Base-by-base conservation (phyloP, 1,140 invertebrate species). In the Calliphora vicina region DNA sequence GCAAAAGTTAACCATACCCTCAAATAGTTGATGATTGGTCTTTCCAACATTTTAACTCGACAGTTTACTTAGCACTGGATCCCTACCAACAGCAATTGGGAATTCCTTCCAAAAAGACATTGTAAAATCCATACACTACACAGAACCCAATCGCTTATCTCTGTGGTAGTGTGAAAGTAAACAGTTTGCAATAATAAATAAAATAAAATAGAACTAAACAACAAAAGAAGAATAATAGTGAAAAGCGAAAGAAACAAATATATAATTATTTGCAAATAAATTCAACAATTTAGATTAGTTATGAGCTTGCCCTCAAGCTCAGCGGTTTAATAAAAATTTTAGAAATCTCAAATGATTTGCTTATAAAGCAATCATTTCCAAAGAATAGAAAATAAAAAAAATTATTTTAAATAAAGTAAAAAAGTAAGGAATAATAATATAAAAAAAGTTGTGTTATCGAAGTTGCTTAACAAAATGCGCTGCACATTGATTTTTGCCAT, bases 231-330 rank as follows among this genome's bases (percentile, higher is more conserved):
- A 50, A 50, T 12, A n/a, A 50, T n/a, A 50, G 3, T 35, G 10
- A 5, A 35, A 35, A 35, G 35, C 35, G 35, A 35, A 35, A 12
- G 15, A 50, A 50, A 50, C 12, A n/a, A n/a, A n/a, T 50, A 15
- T 50, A 35, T 35, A 67, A 67, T 67, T 67, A 78, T 78, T 78
- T 25, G 35, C 74, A 45, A 78, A 78, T 78, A 78, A 78, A 78
- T 43, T 23, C 10, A 78, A 43, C 29, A 78, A 26, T 20, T 43
- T 78, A 78, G 74, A 45, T 78, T 78, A 78, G 35, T 78, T 43
- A 23, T 23, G 35, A 78, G 42, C 74, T 78, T 78, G 42, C 20
- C 20, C 35, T 78, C 74, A 45, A 78, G 35, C 74, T 43, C 20
- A 9, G n/a, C 20, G 35, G 74, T 78, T 78, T 2, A 43, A 78